Conservation (phyloP, 1,140 invertebrate species). For the Caenorhabditis tropicalis region DNA sequence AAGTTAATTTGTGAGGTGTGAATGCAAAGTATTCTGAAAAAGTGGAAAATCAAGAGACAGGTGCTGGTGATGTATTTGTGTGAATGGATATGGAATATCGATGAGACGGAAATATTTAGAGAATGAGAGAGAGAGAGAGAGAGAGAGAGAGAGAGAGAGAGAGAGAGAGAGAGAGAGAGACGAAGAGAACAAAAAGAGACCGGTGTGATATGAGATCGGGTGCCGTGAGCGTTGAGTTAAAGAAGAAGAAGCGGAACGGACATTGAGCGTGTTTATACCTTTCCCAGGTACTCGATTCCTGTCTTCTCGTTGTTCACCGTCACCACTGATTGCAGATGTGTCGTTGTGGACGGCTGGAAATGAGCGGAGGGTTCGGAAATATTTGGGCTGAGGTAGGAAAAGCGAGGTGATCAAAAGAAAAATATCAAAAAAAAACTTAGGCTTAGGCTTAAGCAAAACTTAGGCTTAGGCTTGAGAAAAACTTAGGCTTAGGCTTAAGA, state of each 20-base stretch:
- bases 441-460: no score
- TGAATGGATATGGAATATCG: constrained; percentile 20
- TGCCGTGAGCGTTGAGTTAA: neutral
- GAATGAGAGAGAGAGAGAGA: neutral
- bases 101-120: neutral
- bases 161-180: neutral
- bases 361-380: no score
- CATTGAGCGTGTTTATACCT: neutral
- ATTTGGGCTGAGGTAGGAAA: no score
- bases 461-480: no score
- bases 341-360: neutral
- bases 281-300: constrained; percentile 27
- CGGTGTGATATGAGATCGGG: neutral
- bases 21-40: neutral
- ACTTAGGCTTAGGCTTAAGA: no score
- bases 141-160: no score
- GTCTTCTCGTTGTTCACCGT: constrained; percentile 29
- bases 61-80: neutral
- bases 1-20: constrained; percentile 41
- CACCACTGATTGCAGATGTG: neutral
- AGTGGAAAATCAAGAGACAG: neutral
- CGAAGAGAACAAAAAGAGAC: neutral
- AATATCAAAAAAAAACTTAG: no score
- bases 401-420: no score
- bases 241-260: neutral